Evolutionary conservation across 2,797 vertebrate species (phyloP), one percentile per base, ranked within the genome.

Genomic region (Spinus olivaceus): DNA sequence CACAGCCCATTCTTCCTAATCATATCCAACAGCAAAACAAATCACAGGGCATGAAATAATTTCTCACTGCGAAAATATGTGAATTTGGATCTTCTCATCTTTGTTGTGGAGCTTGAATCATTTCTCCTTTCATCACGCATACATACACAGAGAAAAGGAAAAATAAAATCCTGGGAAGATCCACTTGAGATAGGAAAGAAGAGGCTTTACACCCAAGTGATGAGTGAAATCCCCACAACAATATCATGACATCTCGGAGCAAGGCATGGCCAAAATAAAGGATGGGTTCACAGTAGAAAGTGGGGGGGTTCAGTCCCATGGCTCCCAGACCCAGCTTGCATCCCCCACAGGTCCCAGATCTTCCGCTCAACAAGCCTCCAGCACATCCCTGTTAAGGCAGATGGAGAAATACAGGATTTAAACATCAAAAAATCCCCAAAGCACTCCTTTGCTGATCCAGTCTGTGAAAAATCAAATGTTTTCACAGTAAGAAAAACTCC

Each of bases 31-130:
- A 95, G 76, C 83, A 96, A 96, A 96, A 94, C 90, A 95, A 95
- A 93, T 65, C 81, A 89, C 9, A 79, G 41, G 59, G 74, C 92
- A 94, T 54, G 85, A 94, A 91, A 96, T 94, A 85, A 93, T 87
- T 94, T 84, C 92, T 97, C 91, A 96, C 85, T 95, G 92, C 71
- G 17, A 92, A 97, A 92, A 74, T 95, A 94, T 96, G 94, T 89
- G 91, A 81, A 89, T 96, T 95, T 97, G 95, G 95, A 95, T 97
- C 95, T 95, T 95, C 88, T 93, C 88, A 77, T 83, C 84, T 94
- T 90, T 94, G 81, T 95, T 95, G 92, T 94, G 91, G 88, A 90
- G 84, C 86, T 92, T 94, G 87, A 96, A 95, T 94, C 86, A 95
- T 92, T 95, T 95, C 92, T 97, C 67, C 86, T 95, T 96, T 95